These are phyloP conservation scores for Pseudorhombus dupliciocellatus DNA, from an alignment of 2,113 vertebrate species.

Conservation along the genomic window DNA sequence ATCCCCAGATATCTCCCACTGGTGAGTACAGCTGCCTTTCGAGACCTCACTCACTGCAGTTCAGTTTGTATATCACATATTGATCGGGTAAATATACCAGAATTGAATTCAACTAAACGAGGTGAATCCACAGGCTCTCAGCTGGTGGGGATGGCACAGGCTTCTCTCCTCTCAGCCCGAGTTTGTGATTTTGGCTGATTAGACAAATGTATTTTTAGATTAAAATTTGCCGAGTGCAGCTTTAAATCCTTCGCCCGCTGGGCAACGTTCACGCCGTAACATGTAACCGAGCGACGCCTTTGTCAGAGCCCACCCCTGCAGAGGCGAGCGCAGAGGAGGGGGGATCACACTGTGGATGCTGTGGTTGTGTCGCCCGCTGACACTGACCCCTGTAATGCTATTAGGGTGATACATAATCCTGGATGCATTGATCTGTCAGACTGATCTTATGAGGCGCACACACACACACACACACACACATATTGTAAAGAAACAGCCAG, in stretches of 20 bases:
- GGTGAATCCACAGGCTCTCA: neutral
- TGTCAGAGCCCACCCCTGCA: constrained; percentile 8
- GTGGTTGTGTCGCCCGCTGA: constrained; percentile 42
- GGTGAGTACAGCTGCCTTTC: neutral
- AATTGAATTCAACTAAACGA: constrained; percentile 1
- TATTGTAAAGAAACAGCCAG: constrained; percentile 11
- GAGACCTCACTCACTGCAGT: neutral
- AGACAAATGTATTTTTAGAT: constrained; percentile 58
- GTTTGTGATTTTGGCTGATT: constrained; percentile 52
- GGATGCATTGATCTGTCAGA: constrained; percentile 74
- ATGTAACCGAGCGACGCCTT: constrained; percentile 19
- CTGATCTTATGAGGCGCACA: constrained; percentile 31
- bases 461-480: constrained; percentile 6
- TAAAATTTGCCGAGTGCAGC: constrained; percentile 44
- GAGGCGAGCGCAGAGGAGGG: neutral
- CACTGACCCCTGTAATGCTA: constrained; percentile 67
- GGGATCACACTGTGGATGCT: constrained; percentile 9
- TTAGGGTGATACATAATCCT: constrained; percentile 78
- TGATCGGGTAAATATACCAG: constrained; percentile 13
- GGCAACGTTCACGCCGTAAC: constrained; percentile 26
- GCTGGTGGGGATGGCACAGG: constrained; percentile 13
- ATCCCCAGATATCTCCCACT: neutral
- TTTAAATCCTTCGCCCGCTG: constrained; percentile 53
- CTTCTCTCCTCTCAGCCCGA: constrained; percentile 6
- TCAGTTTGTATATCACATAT: constrained; percentile 4